Evolutionary conservation across 2,888 invertebrate genomes (phyloP), one percentile per base, ranked within the genome.

Genomic region (Odontothrips loti): DNA sequence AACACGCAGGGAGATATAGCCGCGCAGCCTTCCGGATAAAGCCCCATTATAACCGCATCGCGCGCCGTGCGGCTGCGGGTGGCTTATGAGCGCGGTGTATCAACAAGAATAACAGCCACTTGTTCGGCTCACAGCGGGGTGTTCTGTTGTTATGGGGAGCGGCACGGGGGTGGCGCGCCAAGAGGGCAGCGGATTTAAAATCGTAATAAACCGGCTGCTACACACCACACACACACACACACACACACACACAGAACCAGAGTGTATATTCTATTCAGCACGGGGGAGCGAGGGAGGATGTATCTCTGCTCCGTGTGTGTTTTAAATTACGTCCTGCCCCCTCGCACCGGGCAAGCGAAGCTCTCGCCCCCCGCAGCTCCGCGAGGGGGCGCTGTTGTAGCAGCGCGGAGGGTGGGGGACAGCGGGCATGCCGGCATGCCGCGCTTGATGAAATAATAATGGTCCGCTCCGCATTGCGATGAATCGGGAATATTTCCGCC

Each of bases 271-370:
- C 58, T 58, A 58, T 58, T 58, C 58, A 58, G 58, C 58, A 15
- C 58, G 20, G 58, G 0, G 58, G n/a, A n/a, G n/a, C n/a, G n/a
- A n/a, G 17, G 15, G 0, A 58, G 58, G 8, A 58, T 58, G 58
- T 8, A 58, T 58, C 58, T 58, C 58, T 43, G 58, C 58, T 23
- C 68, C 34, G 34, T n/a, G n/a, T 68, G 68, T 23, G 68, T 68
- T 68, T 68, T 68, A 68, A 68, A 68, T 68, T 68, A 68, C 11
- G 58, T 58, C n/a, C n/a, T 58, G 20, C 58, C 58, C 58, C 12
- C 20, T 15, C 51, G 51, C 51, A 20, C 68, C 68, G 63, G 1
- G 63, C 63, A n/a, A n/a, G n/a, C n/a, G n/a, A n/a, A n/a, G n/a
- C n/a, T n/a, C n/a, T n/a, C n/a, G n/a, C n/a, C n/a, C n/a, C n/a